Evolutionary conservation across 2,113 vertebrate species (phyloP).

Genomic region (Alligator sinensis): DNA sequence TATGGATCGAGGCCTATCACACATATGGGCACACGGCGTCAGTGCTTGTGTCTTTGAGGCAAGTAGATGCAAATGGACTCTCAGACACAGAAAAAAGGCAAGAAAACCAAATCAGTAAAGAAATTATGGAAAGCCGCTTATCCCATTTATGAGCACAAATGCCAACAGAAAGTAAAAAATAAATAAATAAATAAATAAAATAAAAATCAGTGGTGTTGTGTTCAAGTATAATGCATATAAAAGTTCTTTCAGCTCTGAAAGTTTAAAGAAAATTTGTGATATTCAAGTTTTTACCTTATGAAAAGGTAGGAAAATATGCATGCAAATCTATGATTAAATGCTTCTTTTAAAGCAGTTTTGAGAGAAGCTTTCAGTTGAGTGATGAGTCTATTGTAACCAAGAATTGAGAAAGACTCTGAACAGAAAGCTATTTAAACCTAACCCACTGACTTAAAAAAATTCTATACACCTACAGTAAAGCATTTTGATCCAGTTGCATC

Average conservation of each 20-base stretch:
- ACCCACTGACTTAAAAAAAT: background rate
- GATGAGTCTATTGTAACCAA: background rate
- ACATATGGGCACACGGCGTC: too few species aligned
- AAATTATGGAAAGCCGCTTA: background rate
- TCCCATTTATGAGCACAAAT: background rate
- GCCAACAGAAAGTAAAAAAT: background rate
- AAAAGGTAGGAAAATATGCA: background rate
- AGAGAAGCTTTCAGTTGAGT: conserved; percentile 2
- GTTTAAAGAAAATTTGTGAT: background rate
- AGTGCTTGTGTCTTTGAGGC: too few species aligned
- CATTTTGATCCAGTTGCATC: conserved; percentile 34
- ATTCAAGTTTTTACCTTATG: background rate
- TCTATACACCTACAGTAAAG: conserved; percentile 14
- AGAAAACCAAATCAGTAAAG: fast-evolving
- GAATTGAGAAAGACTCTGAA: background rate
- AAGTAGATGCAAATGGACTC: background rate
- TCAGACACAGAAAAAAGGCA: background rate
- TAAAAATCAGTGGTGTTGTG: background rate
- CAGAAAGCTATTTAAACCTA: background rate
- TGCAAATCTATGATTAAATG: background rate
- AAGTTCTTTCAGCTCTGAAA: background rate
- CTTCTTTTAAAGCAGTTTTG: background rate
- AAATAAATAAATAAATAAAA: background rate
- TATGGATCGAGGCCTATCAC: background rate
- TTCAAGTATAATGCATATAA: fast-evolving